Evolutionary conservation across 2,113 vertebrate species (phyloP).

Genomic region (Pagrus major): DNA sequence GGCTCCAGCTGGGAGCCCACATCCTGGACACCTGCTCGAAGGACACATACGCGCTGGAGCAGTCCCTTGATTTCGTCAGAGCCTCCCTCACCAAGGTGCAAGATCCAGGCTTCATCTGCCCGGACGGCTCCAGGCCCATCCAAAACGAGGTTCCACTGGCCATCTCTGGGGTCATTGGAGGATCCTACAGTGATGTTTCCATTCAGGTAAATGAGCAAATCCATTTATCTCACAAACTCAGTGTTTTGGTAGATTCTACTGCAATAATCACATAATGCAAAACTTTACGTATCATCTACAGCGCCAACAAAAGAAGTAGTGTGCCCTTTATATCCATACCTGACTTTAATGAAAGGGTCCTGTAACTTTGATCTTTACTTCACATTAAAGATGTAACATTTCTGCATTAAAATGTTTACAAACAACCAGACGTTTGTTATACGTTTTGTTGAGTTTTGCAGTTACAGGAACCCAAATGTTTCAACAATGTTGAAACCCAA

Average conservation of each 20-base stretch:
- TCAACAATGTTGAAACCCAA: too few relatives aligned
- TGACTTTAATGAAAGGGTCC: too few relatives aligned
- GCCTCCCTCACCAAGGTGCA: conserved; percentile 95
- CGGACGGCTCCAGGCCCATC: conserved; percentile 93
- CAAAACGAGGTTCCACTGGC: conserved; percentile 92
- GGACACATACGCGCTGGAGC: conserved; percentile 97
- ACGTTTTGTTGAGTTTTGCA: too few relatives aligned
- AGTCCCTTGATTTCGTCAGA: conserved; percentile 95
- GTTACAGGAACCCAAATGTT: too few relatives aligned
- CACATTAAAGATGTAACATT: too few relatives aligned
- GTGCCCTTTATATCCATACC: too few relatives aligned
- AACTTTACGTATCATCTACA: background rate
- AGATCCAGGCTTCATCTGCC: conserved; percentile 95
- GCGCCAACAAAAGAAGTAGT: too few relatives aligned
- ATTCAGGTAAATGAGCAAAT: conserved; percentile 89
- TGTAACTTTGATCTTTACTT: background rate
- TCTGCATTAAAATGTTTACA: too few relatives aligned
- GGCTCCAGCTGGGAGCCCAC: conserved; percentile 92
- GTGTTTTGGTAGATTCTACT: too few relatives aligned
- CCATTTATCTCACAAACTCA: background rate
- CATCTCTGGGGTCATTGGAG: conserved; percentile 96
- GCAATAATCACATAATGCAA: background rate
- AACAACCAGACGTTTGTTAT: too few relatives aligned
- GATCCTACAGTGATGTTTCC: conserved; percentile 98
- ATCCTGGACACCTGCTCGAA: conserved; percentile 98